Base-by-base conservation (phyloP, 2,113 vertebrate genomes). In the Malaclemys terrapin region DNA sequence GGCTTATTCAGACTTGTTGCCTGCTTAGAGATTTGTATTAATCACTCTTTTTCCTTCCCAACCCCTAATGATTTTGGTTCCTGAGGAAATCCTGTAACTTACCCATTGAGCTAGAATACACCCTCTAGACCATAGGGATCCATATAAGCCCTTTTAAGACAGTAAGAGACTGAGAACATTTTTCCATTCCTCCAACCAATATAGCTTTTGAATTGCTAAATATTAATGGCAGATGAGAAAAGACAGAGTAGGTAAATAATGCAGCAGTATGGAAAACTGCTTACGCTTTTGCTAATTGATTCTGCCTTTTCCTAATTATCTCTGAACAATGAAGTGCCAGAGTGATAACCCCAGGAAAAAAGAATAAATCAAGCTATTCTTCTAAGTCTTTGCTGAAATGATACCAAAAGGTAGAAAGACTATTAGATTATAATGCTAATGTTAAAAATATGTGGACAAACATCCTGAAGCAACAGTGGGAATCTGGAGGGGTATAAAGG, bases 131-230 rank as follows among this genome's bases (percentile, higher is more conserved):
- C 19, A 54, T 24, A 24, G 10, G 20, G 54, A 54, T 22, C 17
- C 52, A 19, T 53, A 53, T 53, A 53, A 53, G 82, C 54, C 81
- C 88, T 5, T 91, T 87, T 88, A 87, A 96, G 93, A 94, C 42
- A 91, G 92, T 50, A 87, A 88, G 78, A 89, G 83, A 57, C 91
- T 89, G 87, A 96, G 84, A 31, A 97, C 94, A 96, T 98, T 98
- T 91, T 98, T 98, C 96, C 92, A 31, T 94, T 93, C 85, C 62
- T 91, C 89, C 85, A 84, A 96, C 97, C 98, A 98, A 89, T 89
- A 95, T 97, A 94, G 93, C 90, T 91, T 96, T 96, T 96, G 96
- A 97, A 98, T 93, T 88, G 85, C 86, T 95, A 92, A 91, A 94
- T 2, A 4, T 90, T 93, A 95, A 80, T 98, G 97, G 97, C 98